Conservation (phyloP, 2,113 vertebrate genomes). For the Bubo blakistoni region DNA sequence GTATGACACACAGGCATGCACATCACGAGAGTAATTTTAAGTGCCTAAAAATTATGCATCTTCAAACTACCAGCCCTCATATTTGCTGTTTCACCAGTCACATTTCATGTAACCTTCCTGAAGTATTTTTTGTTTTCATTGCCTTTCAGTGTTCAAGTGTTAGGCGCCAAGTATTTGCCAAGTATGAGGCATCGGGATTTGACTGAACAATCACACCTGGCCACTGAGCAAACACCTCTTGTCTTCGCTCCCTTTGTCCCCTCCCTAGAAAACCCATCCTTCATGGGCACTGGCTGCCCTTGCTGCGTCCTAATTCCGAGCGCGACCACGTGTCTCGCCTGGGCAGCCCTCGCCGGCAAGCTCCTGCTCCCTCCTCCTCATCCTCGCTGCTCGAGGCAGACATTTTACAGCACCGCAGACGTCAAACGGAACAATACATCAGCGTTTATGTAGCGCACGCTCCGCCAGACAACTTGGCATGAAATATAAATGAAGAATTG, state of each 20-base stretch:
- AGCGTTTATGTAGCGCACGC: accelerated
- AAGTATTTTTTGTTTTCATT: neutral
- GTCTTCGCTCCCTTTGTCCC: neutral
- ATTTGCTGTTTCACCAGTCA: neutral
- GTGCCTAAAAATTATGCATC: neutral
- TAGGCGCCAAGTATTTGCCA: neutral
- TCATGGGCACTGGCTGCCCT: neutral
- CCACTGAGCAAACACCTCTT: neutral
- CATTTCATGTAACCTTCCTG: accelerated
- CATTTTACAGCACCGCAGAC: neutral
- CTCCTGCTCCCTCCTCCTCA: neutral
- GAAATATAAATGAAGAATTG: neutral
- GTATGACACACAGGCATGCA: accelerated
- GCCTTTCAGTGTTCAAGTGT: neutral
- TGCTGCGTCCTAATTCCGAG: neutral
- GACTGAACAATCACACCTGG: neutral
- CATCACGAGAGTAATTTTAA: accelerated
- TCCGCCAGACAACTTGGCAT: neutral
- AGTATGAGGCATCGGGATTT: neutral
- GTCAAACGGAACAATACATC: neutral
- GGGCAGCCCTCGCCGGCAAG: neutral
- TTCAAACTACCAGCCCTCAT: neutral
- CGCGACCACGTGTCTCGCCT: accelerated
- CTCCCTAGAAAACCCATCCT: neutral
- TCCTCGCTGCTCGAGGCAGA: neutral